Conservation (phyloP, 2,113 vertebrate species). For the Sigmodon hispidus region DNA sequence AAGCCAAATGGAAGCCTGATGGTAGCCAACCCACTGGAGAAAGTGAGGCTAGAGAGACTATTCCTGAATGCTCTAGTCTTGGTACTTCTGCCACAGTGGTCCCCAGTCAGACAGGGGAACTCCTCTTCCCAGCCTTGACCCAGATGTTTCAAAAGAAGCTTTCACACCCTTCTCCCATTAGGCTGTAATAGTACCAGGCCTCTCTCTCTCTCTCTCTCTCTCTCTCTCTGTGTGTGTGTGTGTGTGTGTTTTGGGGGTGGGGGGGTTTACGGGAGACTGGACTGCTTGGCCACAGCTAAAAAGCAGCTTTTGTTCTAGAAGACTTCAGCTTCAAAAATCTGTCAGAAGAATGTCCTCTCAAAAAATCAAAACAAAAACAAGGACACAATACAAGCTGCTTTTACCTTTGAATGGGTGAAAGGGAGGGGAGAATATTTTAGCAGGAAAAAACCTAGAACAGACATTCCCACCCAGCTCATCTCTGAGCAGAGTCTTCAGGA, state of each 20-base stretch:
- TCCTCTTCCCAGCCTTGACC: conserved; percentile 45
- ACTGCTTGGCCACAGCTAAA: conserved; percentile 65
- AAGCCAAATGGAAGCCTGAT: background rate
- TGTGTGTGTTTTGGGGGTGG: no score
- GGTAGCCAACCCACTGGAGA: background rate
- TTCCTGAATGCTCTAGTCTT: background rate
- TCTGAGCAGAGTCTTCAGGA: background rate
- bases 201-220: no score
- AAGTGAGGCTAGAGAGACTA: background rate
- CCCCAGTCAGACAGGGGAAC: background rate
- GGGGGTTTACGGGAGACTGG: conserved; percentile 1
- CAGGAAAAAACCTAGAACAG: background rate
- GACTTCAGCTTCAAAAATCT: conserved; percentile 69
- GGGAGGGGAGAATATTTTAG: background rate
- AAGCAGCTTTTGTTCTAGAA: conserved; percentile 75
- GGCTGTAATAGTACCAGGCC: conserved; percentile 1
- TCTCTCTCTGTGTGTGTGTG: no score
- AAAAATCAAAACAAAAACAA: background rate
- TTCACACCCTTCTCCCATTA: conserved; percentile 61
- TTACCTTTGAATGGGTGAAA: background rate
- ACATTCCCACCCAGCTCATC: background rate
- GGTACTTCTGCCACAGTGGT: background rate
- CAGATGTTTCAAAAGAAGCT: conserved; percentile 66
- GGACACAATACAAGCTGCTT: conserved; percentile 48
- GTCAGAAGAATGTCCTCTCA: conserved; percentile 62